Conservation (phyloP, 2,797 vertebrate species). For the Pogoniulus pusillus region DNA sequence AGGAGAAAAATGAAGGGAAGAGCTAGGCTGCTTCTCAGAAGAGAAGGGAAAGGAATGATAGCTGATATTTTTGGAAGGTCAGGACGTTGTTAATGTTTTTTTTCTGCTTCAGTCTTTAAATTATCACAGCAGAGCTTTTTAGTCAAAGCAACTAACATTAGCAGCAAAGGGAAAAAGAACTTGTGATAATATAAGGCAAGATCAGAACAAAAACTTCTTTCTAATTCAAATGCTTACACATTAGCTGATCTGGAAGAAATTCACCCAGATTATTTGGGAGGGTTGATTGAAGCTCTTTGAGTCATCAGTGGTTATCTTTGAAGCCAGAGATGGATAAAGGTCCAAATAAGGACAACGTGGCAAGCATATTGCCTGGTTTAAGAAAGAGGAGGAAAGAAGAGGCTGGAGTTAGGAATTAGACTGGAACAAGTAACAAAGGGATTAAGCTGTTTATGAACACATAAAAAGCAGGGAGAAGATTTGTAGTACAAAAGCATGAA, state of each 20-base stretch:
- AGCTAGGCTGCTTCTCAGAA: neutral
- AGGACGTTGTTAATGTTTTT: neutral
- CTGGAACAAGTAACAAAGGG: neutral
- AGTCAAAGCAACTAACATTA: neutral
- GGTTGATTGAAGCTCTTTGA: neutral
- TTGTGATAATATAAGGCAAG: neutral
- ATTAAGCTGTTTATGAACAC: neutral
- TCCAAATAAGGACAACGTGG: neutral
- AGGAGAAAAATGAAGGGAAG: neutral
- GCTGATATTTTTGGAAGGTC: neutral
- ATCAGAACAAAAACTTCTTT: neutral
- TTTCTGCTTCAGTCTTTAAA: neutral
- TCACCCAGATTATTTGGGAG: neutral
- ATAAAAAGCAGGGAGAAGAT: neutral
- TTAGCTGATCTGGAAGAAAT: neutral
- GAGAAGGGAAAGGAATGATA: neutral
- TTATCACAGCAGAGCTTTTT: too few species aligned
- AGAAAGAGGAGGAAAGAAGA: neutral
- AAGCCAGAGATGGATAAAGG: neutral
- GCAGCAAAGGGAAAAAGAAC: neutral
- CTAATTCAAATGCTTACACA: neutral
- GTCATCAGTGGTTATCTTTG: neutral
- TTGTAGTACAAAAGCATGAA: neutral
- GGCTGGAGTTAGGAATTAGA: neutral
- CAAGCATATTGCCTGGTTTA: neutral